These are phyloP conservation scores for Clinocottus analis DNA, from an alignment of 2,113 vertebrate species.

Conservation along the genomic window DNA sequence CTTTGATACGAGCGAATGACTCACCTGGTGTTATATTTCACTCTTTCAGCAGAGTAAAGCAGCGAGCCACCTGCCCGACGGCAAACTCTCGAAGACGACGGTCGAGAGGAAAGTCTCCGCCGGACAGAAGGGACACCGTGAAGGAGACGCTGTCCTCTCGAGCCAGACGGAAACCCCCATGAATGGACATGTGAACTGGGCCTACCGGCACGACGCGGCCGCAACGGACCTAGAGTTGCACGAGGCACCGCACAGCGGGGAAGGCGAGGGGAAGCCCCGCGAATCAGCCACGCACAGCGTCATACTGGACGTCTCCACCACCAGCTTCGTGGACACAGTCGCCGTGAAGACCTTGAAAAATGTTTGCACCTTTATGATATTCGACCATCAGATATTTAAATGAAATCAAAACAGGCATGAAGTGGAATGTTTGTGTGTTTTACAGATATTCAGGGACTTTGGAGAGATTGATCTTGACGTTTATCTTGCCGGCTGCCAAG, in stretches of 20 bases:
- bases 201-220: conserved; percentile 55
- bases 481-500: conserved; percentile 83
- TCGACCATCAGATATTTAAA: background rate
- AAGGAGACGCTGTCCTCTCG: conserved; percentile 43
- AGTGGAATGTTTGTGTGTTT: background rate
- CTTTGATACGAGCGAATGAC: background rate
- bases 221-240: conserved; percentile 40
- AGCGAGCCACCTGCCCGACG: conserved; percentile 2
- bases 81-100: background rate
- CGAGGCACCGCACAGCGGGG: too few relatives aligned
- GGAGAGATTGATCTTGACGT: conserved; percentile 86
- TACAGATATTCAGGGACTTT: conserved; percentile 91
- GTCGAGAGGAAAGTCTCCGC: conserved; percentile 5
- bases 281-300: conserved; percentile 76
- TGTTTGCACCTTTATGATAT: conserved; percentile 68
- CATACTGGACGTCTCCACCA: conserved; percentile 88
- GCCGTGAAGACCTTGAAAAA: conserved; percentile 90
- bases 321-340: conserved; percentile 91
- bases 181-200: conserved; percentile 65
- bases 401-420: background rate
- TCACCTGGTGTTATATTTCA: conserved; percentile 1
- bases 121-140: background rate
- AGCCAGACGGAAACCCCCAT: conserved; percentile 38
- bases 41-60: conserved; percentile 31
- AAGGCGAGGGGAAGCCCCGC: background rate